These are phyloP conservation scores for Chloroceryle amazona DNA, from an alignment of 2,797 vertebrate genomes.

Conservation along the genomic window DNA sequence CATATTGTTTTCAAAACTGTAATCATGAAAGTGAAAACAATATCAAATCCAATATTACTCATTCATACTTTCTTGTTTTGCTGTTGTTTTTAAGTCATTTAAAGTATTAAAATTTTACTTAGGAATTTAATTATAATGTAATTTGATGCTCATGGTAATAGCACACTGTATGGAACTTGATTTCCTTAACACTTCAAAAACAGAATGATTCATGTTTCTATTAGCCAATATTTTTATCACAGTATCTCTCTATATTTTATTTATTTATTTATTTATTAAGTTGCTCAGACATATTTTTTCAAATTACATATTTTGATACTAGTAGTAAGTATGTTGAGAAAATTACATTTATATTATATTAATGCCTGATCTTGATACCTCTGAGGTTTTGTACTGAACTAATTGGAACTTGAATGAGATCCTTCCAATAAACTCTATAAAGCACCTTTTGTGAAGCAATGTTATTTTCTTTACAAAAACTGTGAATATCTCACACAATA, in stretches of 20 bases:
- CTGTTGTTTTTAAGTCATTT: slow-evolving; percentile 35
- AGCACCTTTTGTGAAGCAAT: neutral
- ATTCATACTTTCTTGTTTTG: slow-evolving; percentile 7
- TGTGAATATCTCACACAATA: neutral
- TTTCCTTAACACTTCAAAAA: neutral
- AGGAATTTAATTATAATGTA: slow-evolving; percentile 15
- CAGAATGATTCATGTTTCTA: neutral
- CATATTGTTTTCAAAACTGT: slow-evolving; percentile 4
- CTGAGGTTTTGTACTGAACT: neutral
- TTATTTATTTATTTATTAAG: neutral
- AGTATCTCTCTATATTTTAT: neutral
- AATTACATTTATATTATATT: neutral
- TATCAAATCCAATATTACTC: slow-evolving; percentile 32
- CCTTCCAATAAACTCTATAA: neutral
- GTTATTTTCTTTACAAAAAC: neutral
- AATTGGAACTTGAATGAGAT: neutral
- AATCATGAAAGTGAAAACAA: slow-evolving; percentile 43
- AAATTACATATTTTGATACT: neutral
- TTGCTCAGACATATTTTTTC: neutral
- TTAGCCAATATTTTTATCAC: neutral
- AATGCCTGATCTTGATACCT: neutral
- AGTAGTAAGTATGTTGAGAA: neutral
- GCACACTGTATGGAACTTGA: neutral
- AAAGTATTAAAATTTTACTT: slow-evolving; percentile 1
- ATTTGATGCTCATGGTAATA: neutral